Conservation (phyloP, 2,113 vertebrate genomes). For the Strix aluco region DNA sequence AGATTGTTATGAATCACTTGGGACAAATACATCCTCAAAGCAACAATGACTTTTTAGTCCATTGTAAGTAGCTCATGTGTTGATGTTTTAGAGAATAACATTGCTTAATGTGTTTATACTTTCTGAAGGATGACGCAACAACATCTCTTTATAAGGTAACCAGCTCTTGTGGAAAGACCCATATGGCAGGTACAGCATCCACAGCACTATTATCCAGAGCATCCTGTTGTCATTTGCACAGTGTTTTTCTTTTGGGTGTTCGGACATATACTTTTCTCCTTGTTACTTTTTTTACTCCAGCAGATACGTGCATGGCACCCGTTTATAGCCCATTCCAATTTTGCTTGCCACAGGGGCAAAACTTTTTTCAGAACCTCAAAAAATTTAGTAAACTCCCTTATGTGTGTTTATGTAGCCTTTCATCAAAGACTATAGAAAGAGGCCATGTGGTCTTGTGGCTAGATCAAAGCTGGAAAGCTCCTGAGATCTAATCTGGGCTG, state of each 20-base stretch:
- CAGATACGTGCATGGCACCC: neutral
- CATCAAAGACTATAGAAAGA: slow-evolving; percentile 67
- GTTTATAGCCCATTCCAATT: neutral
- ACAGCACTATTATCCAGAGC: neutral
- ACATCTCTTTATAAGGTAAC: slow-evolving; percentile 24
- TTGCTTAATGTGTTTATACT: slow-evolving; percentile 65
- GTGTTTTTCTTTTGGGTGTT: neutral
- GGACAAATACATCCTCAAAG: slow-evolving; percentile 70
- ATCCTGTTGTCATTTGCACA: neutral
- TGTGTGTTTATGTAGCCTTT: slow-evolving; percentile 59
- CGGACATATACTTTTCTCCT: neutral
- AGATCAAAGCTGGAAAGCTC: slow-evolving; percentile 67
- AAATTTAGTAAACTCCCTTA: slow-evolving; percentile 34
- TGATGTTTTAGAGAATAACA: slow-evolving; percentile 66
- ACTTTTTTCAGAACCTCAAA: slow-evolving; percentile 37
- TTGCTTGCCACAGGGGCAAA: slow-evolving; percentile 3
- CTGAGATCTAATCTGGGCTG: slow-evolving; percentile 65
- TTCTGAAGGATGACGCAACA: slow-evolving; percentile 50
- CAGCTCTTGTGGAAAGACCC: slow-evolving; percentile 31
- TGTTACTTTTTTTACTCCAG: neutral
- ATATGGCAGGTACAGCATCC: slow-evolving; percentile 23
- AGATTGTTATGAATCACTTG: slow-evolving; percentile 68
- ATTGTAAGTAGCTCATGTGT: slow-evolving; percentile 69
- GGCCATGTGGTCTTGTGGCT: slow-evolving; percentile 61
- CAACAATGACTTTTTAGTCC: slow-evolving; percentile 68